Percentiles rank a stretch among this genome's conserved stretches.
phyloP scores from a whole-genome alignment of 2,888 invertebrate species.

The Drosophila cyrtoloma region DNA sequence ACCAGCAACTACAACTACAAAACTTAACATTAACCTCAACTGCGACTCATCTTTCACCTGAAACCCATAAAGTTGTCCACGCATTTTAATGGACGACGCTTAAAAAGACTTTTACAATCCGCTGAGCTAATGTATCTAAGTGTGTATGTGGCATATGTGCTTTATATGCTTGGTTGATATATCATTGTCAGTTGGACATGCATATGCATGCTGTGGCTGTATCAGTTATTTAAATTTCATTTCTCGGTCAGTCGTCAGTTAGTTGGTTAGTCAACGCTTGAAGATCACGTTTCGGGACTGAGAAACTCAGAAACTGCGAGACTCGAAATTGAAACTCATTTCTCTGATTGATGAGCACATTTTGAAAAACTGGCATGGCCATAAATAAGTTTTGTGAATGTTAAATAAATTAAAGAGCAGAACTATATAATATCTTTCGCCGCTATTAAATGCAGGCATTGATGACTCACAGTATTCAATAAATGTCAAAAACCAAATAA shows the following conservation, averaged over 20 bases:
- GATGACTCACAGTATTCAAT: slow-evolving; percentile 56
- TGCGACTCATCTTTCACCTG: slow-evolving; percentile 65
- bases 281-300: slow-evolving; percentile 19
- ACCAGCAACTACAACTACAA: neutral
- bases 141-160: slow-evolving; percentile 23
- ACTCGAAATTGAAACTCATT: slow-evolving; percentile 63
- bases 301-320: slow-evolving; percentile 15
- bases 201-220: slow-evolving; percentile 58
- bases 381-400: slow-evolving; percentile 69
- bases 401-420: slow-evolving; percentile 66
- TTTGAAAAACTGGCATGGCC: slow-evolving; percentile 64
- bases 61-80: slow-evolving; percentile 52
- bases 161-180: slow-evolving; percentile 54
- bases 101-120: slow-evolving; percentile 53
- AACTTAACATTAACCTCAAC: slow-evolving; percentile 2
- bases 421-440: slow-evolving; percentile 66
- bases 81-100: slow-evolving; percentile 51
- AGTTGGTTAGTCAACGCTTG: slow-evolving; percentile 35
- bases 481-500: slow-evolving; percentile 7
- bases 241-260: slow-evolving; percentile 59
- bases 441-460: slow-evolving; percentile 40
- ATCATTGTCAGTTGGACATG: slow-evolving; percentile 65
- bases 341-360: slow-evolving; percentile 74
- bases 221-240: slow-evolving; percentile 70
- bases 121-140: slow-evolving; percentile 1